These are phyloP conservation scores for Heliconius melpomene DNA, from an alignment of 1,140 invertebrate species.

Conservation along the genomic window DNA sequence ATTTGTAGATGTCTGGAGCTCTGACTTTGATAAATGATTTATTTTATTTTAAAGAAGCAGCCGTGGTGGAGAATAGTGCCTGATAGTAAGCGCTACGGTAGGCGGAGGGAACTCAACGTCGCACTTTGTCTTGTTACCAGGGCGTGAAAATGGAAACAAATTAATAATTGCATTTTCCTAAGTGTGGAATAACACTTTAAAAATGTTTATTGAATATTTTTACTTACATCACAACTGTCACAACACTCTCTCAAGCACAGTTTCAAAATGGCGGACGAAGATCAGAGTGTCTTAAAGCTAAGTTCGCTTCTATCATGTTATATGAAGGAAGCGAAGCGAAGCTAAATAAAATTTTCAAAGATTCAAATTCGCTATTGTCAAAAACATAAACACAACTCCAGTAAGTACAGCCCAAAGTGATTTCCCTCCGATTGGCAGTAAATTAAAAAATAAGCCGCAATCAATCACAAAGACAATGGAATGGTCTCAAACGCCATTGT, in stretches of 20 bases:
- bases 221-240: too few relatives aligned
- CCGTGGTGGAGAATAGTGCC: too few relatives aligned
- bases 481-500: constrained; percentile 1
- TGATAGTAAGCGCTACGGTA: too few relatives aligned
- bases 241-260: too few relatives aligned
- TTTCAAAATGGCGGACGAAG: neutral
- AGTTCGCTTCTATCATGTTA: neutral
- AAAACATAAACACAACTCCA: neutral
- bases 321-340: neutral
- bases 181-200: too few relatives aligned
- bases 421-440: neutral
- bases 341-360: neutral
- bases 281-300: neutral
- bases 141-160: too few relatives aligned
- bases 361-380: neutral
- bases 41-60: neutral
- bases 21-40: neutral
- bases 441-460: constrained; percentile 36
- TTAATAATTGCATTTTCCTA: too few relatives aligned
- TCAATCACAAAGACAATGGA: constrained; percentile 29
- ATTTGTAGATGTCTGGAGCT: neutral
- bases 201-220: too few relatives aligned
- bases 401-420: neutral
- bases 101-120: too few relatives aligned
- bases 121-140: too few relatives aligned